A percentile compares a stretch with the other conserved stretches of the same genome.
phyloP scores from a whole-genome alignment of 2,888 invertebrate species.

The Leistus spinibarbis region DNA sequence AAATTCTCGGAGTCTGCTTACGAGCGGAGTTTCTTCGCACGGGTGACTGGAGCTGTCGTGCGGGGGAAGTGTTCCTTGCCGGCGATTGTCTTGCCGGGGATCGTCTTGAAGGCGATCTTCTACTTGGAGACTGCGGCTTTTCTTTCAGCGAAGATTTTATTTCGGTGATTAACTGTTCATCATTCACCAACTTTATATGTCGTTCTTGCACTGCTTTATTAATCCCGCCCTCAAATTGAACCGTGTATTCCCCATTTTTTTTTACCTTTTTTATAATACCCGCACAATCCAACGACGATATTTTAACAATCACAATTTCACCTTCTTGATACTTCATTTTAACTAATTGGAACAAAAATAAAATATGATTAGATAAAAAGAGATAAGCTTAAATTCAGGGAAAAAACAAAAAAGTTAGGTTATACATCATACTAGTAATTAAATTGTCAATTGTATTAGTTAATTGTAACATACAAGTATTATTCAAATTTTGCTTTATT shows the following conservation, averaged over 20 bases:
- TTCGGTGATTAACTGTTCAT: not conserved
- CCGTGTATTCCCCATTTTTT: slow-evolving; percentile 13
- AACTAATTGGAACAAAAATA: not conserved
- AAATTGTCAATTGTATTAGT: not conserved
- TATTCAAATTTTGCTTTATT: not conserved
- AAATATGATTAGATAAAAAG: not conserved
- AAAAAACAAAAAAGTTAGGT: slow-evolving; percentile 23
- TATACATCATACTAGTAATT: not conserved
- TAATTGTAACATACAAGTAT: not conserved
- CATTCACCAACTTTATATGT: not conserved
- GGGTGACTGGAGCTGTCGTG: not conserved
- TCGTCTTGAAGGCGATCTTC: slow-evolving; percentile 21
- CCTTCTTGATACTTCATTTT: slow-evolving; percentile 30
- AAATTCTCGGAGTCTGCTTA: slow-evolving; percentile 3
- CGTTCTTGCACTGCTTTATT: slow-evolving; percentile 7
- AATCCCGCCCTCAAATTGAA: slow-evolving; percentile 22
- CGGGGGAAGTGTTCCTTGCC: slow-evolving; percentile 15
- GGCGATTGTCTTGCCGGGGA: slow-evolving; percentile 19
- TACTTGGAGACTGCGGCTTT: slow-evolving; percentile 4
- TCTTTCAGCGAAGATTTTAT: slow-evolving; percentile 4
- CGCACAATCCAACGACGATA: not conserved
- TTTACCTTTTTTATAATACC: slow-evolving; percentile 15
- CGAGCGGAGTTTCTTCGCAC: not conserved
- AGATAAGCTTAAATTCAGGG: slow-evolving; percentile 1
- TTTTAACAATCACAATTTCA: slow-evolving; percentile 14